These are phyloP conservation scores for Brienomyrus longianalis DNA, from an alignment of 2,113 vertebrate species.

Conservation along the genomic window DNA sequence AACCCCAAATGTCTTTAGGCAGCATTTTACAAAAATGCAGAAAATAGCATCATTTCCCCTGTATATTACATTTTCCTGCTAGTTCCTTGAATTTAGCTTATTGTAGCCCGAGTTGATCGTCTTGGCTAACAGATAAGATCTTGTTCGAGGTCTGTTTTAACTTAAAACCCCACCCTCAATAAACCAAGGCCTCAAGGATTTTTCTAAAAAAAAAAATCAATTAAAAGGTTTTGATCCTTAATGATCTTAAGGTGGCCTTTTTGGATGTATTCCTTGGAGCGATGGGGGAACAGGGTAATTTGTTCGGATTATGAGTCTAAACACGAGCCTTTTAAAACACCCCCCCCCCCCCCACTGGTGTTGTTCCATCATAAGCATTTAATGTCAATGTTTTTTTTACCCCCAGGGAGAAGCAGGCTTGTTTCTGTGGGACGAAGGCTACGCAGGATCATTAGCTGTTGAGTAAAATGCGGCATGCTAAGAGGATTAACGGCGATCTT, in stretches of 20 bases:
- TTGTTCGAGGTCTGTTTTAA: background rate
- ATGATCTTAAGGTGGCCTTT: slow-evolving; percentile 3
- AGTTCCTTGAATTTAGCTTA: background rate
- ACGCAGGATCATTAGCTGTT: background rate
- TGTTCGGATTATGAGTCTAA: background rate
- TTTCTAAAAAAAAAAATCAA: background rate
- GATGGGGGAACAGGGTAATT: background rate
- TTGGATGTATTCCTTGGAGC: background rate
- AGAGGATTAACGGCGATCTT: background rate
- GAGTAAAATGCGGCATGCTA: background rate
- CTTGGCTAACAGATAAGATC: background rate
- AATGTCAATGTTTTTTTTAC: background rate
- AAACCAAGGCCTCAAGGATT: background rate
- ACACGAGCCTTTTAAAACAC: background rate
- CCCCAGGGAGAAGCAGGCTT: background rate
- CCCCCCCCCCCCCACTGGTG: background rate
- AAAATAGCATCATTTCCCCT: background rate
- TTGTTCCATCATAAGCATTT: background rate
- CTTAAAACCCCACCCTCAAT: background rate
- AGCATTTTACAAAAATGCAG: background rate
- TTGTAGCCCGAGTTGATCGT: background rate
- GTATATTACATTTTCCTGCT: background rate
- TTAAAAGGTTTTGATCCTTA: background rate
- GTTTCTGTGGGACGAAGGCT: background rate
- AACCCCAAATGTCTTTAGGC: background rate